phyloP scores from a whole-genome alignment of 2,888 invertebrate species.

The Lucinisca nassula region DNA sequence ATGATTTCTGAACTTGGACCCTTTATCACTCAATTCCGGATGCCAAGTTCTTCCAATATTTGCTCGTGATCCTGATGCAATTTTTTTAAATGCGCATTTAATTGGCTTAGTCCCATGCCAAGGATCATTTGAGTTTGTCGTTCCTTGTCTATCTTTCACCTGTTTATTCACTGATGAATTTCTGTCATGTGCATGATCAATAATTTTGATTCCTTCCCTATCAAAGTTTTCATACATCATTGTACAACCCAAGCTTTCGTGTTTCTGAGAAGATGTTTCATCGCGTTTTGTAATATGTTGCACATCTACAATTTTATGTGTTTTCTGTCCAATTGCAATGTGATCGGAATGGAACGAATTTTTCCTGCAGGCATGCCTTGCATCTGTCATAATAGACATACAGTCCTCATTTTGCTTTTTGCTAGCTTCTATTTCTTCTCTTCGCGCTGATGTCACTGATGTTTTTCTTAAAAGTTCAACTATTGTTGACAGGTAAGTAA shows the following conservation, averaged over 20 bases:
- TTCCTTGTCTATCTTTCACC: neutral
- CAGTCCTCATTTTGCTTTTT: neutral
- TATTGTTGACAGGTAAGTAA: conserved; percentile 8
- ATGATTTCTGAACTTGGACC: conserved; percentile 15
- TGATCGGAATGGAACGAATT: conserved; percentile 20
- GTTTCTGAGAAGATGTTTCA: neutral
- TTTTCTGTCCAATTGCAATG: conserved; percentile 1
- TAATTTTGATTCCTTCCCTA: neutral
- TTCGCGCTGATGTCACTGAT: neutral
- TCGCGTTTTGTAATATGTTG: conserved; percentile 17
- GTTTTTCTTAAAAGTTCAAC: neutral
- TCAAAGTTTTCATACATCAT: conserved; percentile 11
- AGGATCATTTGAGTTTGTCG: conserved; percentile 6
- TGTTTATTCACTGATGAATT: conserved; percentile 19
- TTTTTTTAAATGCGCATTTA: neutral
- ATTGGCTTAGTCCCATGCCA: conserved; percentile 15
- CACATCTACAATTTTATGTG: conserved; percentile 1
- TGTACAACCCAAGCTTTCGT: neutral
- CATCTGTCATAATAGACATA: conserved; percentile 39
- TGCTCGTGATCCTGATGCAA: neutral
- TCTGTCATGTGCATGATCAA: conserved; percentile 22
- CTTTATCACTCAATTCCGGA: conserved; percentile 27
- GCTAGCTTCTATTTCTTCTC: neutral
- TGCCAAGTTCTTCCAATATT: conserved; percentile 27
- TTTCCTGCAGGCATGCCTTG: conserved; percentile 27